phyloP scores from a whole-genome alignment of 2,797 vertebrate species.

The Spinus olivaceus region DNA sequence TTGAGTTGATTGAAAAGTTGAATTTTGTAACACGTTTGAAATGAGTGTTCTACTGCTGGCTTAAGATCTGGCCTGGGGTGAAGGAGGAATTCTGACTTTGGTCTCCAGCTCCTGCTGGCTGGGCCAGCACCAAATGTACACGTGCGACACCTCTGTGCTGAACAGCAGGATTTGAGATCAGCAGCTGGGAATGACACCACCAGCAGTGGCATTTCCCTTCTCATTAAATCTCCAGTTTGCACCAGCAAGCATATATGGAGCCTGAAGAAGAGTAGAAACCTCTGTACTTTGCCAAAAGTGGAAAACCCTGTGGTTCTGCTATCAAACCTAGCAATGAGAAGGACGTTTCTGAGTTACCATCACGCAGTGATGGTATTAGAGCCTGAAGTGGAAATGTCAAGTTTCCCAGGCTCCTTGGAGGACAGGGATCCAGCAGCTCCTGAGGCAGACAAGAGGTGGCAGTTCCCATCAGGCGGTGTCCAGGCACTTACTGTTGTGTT shows the following conservation, averaged over 20 bases:
- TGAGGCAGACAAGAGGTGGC: not conserved
- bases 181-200: not conserved
- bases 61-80: not conserved
- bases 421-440: not conserved
- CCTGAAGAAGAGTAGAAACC: not conserved
- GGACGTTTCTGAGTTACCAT: not conserved
- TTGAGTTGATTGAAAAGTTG: not conserved
- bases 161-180: not conserved
- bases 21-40: not conserved
- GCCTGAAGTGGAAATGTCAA: not conserved
- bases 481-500: accelerated
- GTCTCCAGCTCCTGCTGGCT: not conserved
- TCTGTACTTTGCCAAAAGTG: accelerated
- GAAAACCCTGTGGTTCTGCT: not conserved
- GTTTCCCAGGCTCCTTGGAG: not conserved
- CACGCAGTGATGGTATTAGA: accelerated
- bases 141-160: accelerated
- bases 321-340: not conserved
- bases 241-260: not conserved
- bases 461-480: not conserved
- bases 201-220: not conserved
- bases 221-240: not conserved
- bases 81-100: not conserved
- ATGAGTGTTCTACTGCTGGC: accelerated
- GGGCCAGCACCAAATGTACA: accelerated